Base-by-base conservation (phyloP, 2,888 invertebrate genomes). In the Lasioglossum malachurum region DNA sequence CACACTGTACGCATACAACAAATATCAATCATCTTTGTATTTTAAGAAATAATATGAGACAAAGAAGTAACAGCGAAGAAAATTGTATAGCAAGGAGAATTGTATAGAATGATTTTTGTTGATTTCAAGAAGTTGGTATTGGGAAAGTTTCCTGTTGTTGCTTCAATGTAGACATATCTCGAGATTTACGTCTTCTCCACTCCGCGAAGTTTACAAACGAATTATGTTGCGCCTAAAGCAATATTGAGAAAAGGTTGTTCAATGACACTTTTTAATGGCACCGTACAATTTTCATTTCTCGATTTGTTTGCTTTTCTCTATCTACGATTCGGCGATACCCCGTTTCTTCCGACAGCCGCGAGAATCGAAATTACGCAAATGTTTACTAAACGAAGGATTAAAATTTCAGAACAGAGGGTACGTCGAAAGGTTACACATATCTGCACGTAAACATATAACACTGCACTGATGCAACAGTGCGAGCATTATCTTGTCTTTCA, bases 391-490 rank as follows among this genome's bases (percentile, higher is more conserved):
- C 16, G 78, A 23, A 31, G n/a, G 46, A 72, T 80, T 75, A 46
- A 87, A 87, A 87, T 87, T 87, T 87, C 74, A 87, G 80, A 87
- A 77, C 14, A 69, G 80, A 67, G 38, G 27, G 49, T 83, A 80
- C 72, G 69, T 19, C 72, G 82, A 91, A 90, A 90, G 89, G 88
- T 91, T 90, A 88, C 71, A 87, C 80, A 87, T 69, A 75, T 82
- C 77, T 49, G 73, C 78, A 80, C 77, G 60, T 82, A 77, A 88
- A 77, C 82, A 49, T 84, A 82, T 80, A 82, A 89, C 84, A 75
- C 84, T 75, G 78, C 80, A 87, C 88, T 91, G 91, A 90, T 83
- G 91, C 90, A 91, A 91, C 87, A 87, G 74, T 79, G 75, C 80
- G 49, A 64, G 87, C 87, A 88, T 91, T 89, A 90, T 90, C 89